Evolutionary conservation across 2,797 vertebrate species (phyloP), one percentile per base, ranked within the genome.

Genomic region (Coregonus ussuriensis): DNA sequence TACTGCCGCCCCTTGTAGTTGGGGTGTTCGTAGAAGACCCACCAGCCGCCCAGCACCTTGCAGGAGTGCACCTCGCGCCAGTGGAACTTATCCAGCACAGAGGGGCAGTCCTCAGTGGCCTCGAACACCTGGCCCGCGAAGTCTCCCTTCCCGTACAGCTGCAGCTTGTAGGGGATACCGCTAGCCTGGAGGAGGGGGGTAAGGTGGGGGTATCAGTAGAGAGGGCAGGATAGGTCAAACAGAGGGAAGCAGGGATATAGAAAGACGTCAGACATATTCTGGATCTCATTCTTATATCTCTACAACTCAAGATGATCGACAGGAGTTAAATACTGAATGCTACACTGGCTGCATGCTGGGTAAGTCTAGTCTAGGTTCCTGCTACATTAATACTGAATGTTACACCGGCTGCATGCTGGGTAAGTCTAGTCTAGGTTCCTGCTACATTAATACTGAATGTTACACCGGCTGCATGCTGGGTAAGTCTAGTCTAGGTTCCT

Each of bases 21-120:
- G 73, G 95, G 95, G 1, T 96, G 94, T 89, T 97, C 95, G 0
- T 95, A 96, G 91, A 96, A 95, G 82, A 95, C 88, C 95, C 96
- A 96, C 87, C 90, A 92, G 0, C 96, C 95, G 0, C 95, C 95
- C 89, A 95, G 89, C 76, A 96, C 95, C 77, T 94, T 94, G 90
- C 94, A 95, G 87, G 96, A 95, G 0, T 96, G 93, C 63, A 96
- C 86, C 88, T 96, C 94, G 0, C 91, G 89, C 82, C 94, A 87
- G 84, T 92, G 95, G 86, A 95, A 96, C 47, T 92, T 93, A 62
- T 96, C 94, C 92, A 94, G 88, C 86, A 94, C 47, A 0, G 95
- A 95, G 79, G 95, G 92, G 70, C 94, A 95, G 74, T 95, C 95
- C 70, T 95, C 95, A 0, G 87, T 91, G 70, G 83, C 88, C 75